phyloP scores from a whole-genome alignment of 2,888 invertebrate species.

The Rhogogaster chlorosoma region DNA sequence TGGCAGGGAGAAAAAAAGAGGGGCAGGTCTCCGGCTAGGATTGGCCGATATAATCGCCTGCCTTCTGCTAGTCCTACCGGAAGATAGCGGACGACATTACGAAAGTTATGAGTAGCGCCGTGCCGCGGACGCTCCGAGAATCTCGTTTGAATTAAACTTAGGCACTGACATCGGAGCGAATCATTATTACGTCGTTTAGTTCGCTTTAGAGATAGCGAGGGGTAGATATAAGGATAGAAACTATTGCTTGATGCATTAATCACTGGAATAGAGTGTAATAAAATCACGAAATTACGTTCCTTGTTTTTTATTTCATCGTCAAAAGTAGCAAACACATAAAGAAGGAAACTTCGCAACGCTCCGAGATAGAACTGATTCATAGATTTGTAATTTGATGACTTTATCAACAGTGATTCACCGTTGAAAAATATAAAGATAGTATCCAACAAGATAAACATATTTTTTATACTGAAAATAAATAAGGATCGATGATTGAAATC shows the following conservation, averaged over 20 bases:
- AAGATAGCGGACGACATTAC: slow-evolving; percentile 64
- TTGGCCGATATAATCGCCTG: slow-evolving; percentile 63
- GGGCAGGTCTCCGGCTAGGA: slow-evolving; percentile 60
- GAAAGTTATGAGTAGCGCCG: slow-evolving; percentile 58
- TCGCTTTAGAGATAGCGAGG: not conserved
- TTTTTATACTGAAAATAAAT: not conserved
- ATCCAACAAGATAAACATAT: not conserved
- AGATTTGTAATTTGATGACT: not conserved
- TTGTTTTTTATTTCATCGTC: not conserved
- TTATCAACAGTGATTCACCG: not conserved
- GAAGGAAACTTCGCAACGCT: not conserved
- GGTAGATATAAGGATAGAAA: not conserved
- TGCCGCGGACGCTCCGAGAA: not conserved
- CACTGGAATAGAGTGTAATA: not conserved
- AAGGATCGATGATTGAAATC: not conserved
- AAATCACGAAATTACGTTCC: not conserved
- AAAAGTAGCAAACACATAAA: not conserved
- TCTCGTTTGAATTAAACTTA: slow-evolving; percentile 15
- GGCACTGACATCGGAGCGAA: not conserved
- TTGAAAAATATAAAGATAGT: not conserved
- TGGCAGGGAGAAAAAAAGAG: slow-evolving; percentile 62
- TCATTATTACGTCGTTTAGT: slow-evolving; percentile 4
- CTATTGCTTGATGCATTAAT: not conserved
- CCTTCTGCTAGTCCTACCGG: slow-evolving; percentile 69
- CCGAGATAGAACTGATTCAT: not conserved